Base-by-base conservation (phyloP, 1,140 invertebrate species). In the Listronotus bonariensis region DNA sequence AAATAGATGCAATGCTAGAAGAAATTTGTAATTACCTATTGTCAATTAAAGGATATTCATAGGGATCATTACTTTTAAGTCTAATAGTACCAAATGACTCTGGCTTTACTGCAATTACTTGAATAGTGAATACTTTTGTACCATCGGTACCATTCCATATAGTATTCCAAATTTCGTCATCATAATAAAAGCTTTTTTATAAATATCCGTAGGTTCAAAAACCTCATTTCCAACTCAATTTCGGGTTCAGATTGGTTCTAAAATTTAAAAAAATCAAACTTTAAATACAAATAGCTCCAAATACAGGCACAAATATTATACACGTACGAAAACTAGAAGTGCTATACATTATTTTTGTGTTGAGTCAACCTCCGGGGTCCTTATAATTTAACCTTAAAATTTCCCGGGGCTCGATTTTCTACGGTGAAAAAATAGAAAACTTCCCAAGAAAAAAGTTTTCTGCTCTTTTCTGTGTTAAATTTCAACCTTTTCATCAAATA, bases 11-110 rank as follows among this genome's bases (percentile, higher is more conserved):
- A n/a, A n/a, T n/a, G n/a, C n/a, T n/a, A n/a, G n/a, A n/a, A n/a
- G n/a, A n/a, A 10, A 14, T 40, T 12, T 3, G 1, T 40, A 40
- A 40, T 12, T 40, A 40, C 38, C 38, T 40, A 3, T 3, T 12
- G 38, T 40, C 38, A 40, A 40, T 40, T 40, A 40, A 7, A 40
- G 38, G 38, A 40, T 40, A 40, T 40, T 10, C 38, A 40, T 40
- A 40, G 7, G 38, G 38, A 40, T 40, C 38, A 40, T 40, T 40
- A 40, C n/a, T 40, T 40, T 40, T 40, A 40, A 40, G 38, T 14
- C 38, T 40, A 2, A 40, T 7, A 40, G 38, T 40, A 14, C 38
- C 38, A 40, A 14, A 12, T 3, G 38, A 40, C n/a, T 12, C 38
- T 7, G 38, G 38, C 3, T 12, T 12, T 12, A 40, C 1, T 40